A percentile compares a stretch with the other conserved stretches of the same genome.
Evolutionary conservation across 2,888 invertebrate genomes (phyloP).

Genomic region (Rhagonycha lutea): DNA sequence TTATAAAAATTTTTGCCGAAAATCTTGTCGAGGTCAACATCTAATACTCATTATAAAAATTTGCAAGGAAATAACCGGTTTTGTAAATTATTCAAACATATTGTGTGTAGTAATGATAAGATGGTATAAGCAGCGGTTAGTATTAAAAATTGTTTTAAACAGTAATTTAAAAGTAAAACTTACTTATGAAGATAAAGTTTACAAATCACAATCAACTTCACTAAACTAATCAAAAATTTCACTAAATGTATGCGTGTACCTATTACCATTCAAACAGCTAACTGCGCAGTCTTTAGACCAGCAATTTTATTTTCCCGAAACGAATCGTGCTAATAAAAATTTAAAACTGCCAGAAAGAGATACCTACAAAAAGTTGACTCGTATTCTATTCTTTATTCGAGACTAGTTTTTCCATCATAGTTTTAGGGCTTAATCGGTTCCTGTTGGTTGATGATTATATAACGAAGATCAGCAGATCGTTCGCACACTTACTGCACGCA

Average conservation of each 20-base stretch:
- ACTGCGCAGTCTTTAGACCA: neutral
- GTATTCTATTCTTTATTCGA: constrained; percentile 18
- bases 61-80: neutral
- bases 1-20: neutral
- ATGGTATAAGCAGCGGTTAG: neutral
- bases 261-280: neutral
- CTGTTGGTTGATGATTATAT: constrained; percentile 18
- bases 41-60: neutral
- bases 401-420: constrained; percentile 20
- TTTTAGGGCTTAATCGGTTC: constrained; percentile 25
- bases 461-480: constrained; percentile 20
- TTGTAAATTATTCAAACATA: neutral
- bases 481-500: constrained; percentile 10
- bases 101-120: neutral
- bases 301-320: neutral
- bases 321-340: neutral
- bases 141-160: neutral
- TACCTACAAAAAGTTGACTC: constrained; percentile 8
- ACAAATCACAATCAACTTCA: neutral
- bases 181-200: neutral
- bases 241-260: neutral
- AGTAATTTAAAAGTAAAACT: neutral
- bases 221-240: neutral
- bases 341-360: neutral
- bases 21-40: constrained; percentile 1